Percentiles rank a stretch among this genome's conserved stretches.
Evolutionary conservation across 1,140 invertebrate species (phyloP).

Genomic region (Achroia grisella): DNA sequence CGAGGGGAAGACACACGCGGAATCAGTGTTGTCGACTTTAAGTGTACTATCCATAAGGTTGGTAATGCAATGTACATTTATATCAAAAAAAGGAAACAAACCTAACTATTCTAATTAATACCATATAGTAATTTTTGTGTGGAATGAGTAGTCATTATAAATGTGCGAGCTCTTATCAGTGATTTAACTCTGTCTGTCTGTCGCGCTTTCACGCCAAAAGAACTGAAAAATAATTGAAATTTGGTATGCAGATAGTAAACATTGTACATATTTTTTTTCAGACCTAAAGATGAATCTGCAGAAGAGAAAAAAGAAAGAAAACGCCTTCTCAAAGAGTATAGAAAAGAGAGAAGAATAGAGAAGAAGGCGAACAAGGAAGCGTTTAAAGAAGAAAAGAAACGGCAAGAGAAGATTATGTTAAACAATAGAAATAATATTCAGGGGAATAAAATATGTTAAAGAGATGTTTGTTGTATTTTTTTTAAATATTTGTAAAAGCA

Average conservation of each 20-base stretch:
- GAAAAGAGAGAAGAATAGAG: conserved; percentile 87
- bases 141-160: too few species aligned
- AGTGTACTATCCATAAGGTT: conserved; percentile 79
- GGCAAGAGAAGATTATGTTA: conserved; percentile 84
- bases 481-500: not conserved
- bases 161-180: too few species aligned
- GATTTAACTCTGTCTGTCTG: too few species aligned
- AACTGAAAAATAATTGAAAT: too few species aligned
- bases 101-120: too few species aligned
- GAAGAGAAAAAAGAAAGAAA: conserved; percentile 90
- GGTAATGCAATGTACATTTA: too few species aligned
- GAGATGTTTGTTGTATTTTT: not conserved
- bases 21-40: conserved; percentile 81
- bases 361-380: conserved; percentile 89
- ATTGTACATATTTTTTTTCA: conserved; percentile 20
- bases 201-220: too few species aligned
- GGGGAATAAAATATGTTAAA: conserved; percentile 79
- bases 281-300: conserved; percentile 86
- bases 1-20: conserved; percentile 74
- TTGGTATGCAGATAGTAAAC: too few species aligned
- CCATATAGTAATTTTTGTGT: too few species aligned
- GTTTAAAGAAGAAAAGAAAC: conserved; percentile 92
- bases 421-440: conserved; percentile 84
- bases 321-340: conserved; percentile 86
- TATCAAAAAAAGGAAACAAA: too few species aligned